These are phyloP conservation scores for Pyrrhia umbra DNA, from an alignment of 2,888 invertebrate species.

Conservation along the genomic window DNA sequence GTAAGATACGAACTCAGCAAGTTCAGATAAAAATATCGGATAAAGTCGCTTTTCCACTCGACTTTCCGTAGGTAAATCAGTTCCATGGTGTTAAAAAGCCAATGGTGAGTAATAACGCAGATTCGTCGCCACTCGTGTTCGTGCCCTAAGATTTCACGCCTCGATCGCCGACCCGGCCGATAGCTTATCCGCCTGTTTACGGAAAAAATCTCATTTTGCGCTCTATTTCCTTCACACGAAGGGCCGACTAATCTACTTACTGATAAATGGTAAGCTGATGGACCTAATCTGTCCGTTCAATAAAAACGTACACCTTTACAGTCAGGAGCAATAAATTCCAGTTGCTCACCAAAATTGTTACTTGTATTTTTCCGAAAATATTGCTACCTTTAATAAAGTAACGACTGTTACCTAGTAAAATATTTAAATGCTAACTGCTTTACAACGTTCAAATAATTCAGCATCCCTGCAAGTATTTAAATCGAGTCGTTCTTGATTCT, in stretches of 20 bases:
- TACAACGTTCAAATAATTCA: too few species aligned
- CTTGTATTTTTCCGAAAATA: too few species aligned
- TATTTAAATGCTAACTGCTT: too few species aligned
- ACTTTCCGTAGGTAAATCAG: background rate
- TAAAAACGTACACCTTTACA: slow-evolving; percentile 14
- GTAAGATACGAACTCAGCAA: background rate
- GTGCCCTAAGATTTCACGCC: slow-evolving; percentile 61
- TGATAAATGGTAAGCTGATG: slow-evolving; percentile 39
- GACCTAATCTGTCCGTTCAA: slow-evolving; percentile 11
- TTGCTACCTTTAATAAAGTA: too few species aligned
- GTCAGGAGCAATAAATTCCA: background rate
- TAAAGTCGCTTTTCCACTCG: background rate
- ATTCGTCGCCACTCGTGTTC: slow-evolving; percentile 45
- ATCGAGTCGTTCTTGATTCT: too few species aligned
- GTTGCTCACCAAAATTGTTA: too few species aligned
- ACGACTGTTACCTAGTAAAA: too few species aligned
- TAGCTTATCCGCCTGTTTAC: slow-evolving; percentile 33
- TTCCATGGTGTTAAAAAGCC: slow-evolving; percentile 31
- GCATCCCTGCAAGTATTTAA: too few species aligned
- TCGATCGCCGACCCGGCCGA: slow-evolving; percentile 49
- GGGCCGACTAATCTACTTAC: slow-evolving; percentile 55
- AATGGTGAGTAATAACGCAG: slow-evolving; percentile 23
- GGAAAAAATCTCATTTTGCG: slow-evolving; percentile 57
- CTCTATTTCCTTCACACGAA: slow-evolving; percentile 61
- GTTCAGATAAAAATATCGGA: background rate